These are phyloP conservation scores for Pseudorhiza aurosa DNA, from an alignment of 30 jellyfish, hydroid and myxozoan genomes.

Conservation along the genomic window DNA sequence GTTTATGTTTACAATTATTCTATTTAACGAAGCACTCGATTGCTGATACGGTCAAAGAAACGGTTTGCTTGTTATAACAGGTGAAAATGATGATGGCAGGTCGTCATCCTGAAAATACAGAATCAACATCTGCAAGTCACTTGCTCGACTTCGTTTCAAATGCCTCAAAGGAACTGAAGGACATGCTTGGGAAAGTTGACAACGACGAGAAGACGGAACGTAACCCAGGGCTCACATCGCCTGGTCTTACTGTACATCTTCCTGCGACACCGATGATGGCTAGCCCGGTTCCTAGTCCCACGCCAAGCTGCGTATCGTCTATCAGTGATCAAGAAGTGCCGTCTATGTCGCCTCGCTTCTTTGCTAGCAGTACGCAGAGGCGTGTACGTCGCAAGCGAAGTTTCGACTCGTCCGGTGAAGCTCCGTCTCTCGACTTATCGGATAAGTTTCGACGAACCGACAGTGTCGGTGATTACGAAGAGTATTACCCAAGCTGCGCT, in stretches of 20 bases:
- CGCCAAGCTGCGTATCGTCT: constrained; percentile 64
- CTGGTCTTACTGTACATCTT: constrained; percentile 2
- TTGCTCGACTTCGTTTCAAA: constrained; percentile 58
- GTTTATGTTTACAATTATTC: not conserved
- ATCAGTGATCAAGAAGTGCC: constrained; percentile 73
- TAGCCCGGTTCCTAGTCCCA: constrained; percentile 71
- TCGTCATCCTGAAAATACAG: not conserved
- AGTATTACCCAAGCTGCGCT: constrained; percentile 41
- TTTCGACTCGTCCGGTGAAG: constrained; percentile 40
- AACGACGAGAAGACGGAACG: constrained; percentile 10
- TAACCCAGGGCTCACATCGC: not conserved
- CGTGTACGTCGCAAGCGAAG: constrained; percentile 50
- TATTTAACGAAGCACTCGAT: not conserved
- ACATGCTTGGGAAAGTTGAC: constrained; percentile 59
- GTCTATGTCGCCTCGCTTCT: constrained; percentile 61
- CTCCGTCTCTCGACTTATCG: constrained; percentile 26
- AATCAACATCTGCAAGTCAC: constrained; percentile 24
- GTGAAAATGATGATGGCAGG: constrained; percentile 46
- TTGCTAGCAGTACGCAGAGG: constrained; percentile 30
- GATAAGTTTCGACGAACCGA: constrained; percentile 58
- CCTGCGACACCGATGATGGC: constrained; percentile 39
- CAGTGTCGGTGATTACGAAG: constrained; percentile 66
- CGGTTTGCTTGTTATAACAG: not conserved
- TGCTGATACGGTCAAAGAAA: not conserved
- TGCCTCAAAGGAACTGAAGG: constrained; percentile 65